phyloP scores from a whole-genome alignment of 1,140 invertebrate species.

The Zaprionus capensis region DNA sequence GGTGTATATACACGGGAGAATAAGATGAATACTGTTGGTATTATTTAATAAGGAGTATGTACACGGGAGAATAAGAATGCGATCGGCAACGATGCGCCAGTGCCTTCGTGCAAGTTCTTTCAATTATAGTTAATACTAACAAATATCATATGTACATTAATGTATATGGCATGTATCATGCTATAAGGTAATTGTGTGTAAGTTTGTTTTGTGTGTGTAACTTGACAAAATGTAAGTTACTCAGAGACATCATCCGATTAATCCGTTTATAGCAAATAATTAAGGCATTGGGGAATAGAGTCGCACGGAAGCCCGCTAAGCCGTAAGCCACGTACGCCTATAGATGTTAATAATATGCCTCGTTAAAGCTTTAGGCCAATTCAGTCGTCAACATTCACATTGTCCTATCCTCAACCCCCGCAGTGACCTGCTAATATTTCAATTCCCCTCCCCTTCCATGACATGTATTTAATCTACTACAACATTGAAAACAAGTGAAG shows the following conservation, averaged over 20 bases:
- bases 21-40: too few relatives aligned
- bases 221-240: not conserved
- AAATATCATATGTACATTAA: too few relatives aligned
- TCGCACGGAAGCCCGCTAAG: conserved; percentile 55
- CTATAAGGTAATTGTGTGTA: too few relatives aligned
- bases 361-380: conserved; percentile 7
- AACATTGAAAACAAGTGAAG: too few relatives aligned
- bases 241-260: not conserved
- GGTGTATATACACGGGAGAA: too few relatives aligned
- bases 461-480: not conserved
- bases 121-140: too few relatives aligned
- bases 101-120: too few relatives aligned
- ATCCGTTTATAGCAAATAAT: conserved; percentile 2
- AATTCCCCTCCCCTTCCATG: not conserved
- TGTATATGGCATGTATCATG: too few relatives aligned
- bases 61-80: too few relatives aligned
- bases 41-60: too few relatives aligned
- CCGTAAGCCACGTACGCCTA: conserved; percentile 38
- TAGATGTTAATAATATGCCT: conserved; percentile 27
- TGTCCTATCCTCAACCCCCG: not conserved
- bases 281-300: conserved; percentile 40
- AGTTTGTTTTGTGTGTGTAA: too few relatives aligned
- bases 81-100: too few relatives aligned
- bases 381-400: not conserved
- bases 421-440: not conserved